Percentiles rank a stretch among this genome's conserved stretches.
phyloP scores from a whole-genome alignment of 2,113 vertebrate genomes.

The Elanus axillaris region DNA sequence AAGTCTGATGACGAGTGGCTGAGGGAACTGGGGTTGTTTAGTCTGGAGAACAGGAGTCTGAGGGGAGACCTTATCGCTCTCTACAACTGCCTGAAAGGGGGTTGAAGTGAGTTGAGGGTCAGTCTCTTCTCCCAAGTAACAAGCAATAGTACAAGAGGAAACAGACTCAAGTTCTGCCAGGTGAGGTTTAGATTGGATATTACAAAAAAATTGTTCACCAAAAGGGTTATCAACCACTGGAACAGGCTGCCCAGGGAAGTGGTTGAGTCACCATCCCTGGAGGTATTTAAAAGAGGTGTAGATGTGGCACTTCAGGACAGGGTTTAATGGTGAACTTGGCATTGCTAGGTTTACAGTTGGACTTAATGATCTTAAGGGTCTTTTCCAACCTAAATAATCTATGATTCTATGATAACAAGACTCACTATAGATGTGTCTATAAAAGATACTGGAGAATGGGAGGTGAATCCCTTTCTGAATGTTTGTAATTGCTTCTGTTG shows the following conservation, averaged over 20 bases:
- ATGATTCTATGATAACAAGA: not conserved
- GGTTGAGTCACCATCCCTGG: not conserved
- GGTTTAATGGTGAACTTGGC: not conserved
- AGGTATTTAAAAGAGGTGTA: not conserved
- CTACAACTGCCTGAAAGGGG: too few species aligned
- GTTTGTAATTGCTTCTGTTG: not conserved
- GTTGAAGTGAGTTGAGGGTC: too few species aligned
- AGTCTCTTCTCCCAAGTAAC: too few species aligned
- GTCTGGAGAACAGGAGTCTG: too few species aligned
- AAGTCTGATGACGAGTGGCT: too few species aligned
- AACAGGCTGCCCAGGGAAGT: not conserved
- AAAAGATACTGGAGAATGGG: not conserved
- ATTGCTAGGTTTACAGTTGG: too few species aligned
- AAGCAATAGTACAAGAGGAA: too few species aligned
- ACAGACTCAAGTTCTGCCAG: rapidly evolving
- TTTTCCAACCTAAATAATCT: not conserved
- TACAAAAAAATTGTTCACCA: not conserved
- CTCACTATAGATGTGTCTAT: not conserved
- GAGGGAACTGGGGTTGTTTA: too few species aligned
- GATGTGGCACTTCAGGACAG: not conserved
- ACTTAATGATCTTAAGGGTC: not conserved
- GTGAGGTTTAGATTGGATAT: not conserved
- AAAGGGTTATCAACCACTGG: not conserved
- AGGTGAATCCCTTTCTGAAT: not conserved
- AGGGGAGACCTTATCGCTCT: too few species aligned